Conservation (phyloP, 2,113 vertebrate species). For the Scomber scombrus region DNA sequence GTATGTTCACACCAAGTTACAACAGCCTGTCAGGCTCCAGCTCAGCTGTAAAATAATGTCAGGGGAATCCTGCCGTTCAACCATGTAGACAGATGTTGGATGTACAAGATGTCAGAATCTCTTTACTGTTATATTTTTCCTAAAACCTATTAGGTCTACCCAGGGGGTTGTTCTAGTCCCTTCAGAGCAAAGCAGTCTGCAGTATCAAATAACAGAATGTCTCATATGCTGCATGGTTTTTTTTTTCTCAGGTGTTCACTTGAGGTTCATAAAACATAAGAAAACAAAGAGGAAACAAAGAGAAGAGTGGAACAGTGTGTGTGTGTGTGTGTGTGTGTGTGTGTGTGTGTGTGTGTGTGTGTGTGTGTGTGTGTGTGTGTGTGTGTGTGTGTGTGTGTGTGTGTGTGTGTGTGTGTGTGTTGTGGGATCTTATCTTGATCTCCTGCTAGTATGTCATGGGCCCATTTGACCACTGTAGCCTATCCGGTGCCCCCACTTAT, state of each 20-base stretch:
- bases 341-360: conserved; percentile 16
- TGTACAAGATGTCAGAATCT: conserved; percentile 75
- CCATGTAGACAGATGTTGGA: conserved; percentile 78
- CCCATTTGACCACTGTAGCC: conserved; percentile 81
- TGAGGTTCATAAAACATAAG: conserved; percentile 62
- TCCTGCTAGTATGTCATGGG: conserved; percentile 74
- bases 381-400: neutral
- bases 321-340: conserved; percentile 1
- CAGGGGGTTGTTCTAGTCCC: conserved; percentile 62
- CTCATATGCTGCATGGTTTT: conserved; percentile 30
- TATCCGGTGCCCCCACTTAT: conserved; percentile 78
- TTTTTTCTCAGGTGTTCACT: conserved; percentile 59
- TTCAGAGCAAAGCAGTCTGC: conserved; percentile 58
- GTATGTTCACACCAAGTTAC: conserved; percentile 12
- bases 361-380: conserved; percentile 1
- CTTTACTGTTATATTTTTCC: conserved; percentile 66
- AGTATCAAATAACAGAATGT: conserved; percentile 60
- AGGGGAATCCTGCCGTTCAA: conserved; percentile 73
- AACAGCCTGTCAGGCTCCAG: conserved; percentile 59
- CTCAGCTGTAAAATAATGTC: conserved; percentile 54
- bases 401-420: conserved; percentile 24
- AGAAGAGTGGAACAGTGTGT: neutral
- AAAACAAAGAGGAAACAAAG: conserved; percentile 26
- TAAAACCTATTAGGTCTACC: conserved; percentile 71
- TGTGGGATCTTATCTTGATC: conserved; percentile 53